Evolutionary conservation across 1,140 invertebrate species (phyloP), one percentile per base, ranked within the genome.

Genomic region (Achatina immaculata): DNA sequence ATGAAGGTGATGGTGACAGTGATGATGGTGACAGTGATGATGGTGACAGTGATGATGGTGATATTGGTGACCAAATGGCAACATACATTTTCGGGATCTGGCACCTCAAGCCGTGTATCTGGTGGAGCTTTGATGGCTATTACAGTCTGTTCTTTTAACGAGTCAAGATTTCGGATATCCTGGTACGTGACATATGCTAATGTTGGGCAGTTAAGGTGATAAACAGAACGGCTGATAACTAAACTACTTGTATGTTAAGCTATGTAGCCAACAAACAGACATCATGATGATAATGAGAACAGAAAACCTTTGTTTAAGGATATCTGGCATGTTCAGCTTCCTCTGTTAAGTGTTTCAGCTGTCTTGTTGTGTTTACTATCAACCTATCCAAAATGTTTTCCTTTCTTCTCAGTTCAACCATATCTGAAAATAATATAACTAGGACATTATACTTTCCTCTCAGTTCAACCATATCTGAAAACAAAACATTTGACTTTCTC

Each of bases 311-410:
- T 19, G n/a, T 69, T 38, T 88, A 91, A 92, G 88, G 89, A 91
- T 91, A 90, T 83, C 93, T 92, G 81, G 93, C 93, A 90, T 96
- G 96, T 55, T 94, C 93, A 42, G 93, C 89, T 88, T 97, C 95
- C 87, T 96, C 95, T 51, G 95, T 94, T 91, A 96, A 96, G 88
- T 96, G 95, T 88, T 95, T 94, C 73, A 96, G 94, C 94, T 95
- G 96, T 87, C 90, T 88, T 42, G 92, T 91, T 84, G 93, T 93
- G 48, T 88, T 93, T 89, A 96, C 95, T 62, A 97, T 91, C 88
- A 96, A 94, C 84, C 95, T 93, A 84, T 96, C 95, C 48, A 97
- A 89, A 83, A 94, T 92, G 62, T 93, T 92, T 65, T 97, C 93
- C 90, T 97, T 95, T 62, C 94, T 93, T 89, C 96, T 96, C 34